Evolutionary conservation across 2,113 vertebrate genomes (phyloP), one percentile per base, ranked within the genome.

Genomic region (Pseudolaguvia tuberculata): DNA sequence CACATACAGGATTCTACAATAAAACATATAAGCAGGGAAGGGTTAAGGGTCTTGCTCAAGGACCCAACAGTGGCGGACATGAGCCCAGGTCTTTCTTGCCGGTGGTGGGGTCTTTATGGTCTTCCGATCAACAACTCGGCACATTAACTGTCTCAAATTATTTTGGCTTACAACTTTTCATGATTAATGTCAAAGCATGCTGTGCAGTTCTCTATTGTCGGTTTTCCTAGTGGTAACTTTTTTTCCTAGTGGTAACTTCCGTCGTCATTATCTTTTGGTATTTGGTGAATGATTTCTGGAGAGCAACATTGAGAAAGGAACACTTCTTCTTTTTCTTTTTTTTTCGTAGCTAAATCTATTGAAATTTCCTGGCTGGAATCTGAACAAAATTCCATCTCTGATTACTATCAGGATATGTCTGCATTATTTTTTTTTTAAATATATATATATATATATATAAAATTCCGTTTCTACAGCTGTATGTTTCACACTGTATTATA

Each of bases 211-310:
- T 74, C 79, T 80, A 78, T 70, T 79, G 79, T 79, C 71, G 82
- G 75, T 78, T 80, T 80, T 84, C 85, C 65, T 78, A 81, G 79
- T 72, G 77, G 78, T 59, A 72, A 83, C 88, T 89, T 87, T 83
- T 89, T 83, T 86, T 85, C 85, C 65, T 78, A 81, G 79, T 72
- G 77, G 78, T 59, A 72, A 83, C 88, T 89, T 87, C 84, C 89
- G 82, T 86, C 84, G 84, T 87, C 88, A 88, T 89, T 85, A 89
- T 81, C 76, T 48, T n/a, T n/a, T n/a, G n/a, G n/a, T n/a, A n/a
- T n/a, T 47, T 20, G 35, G 31, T 65, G 23, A 18, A 10, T 20
- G 62, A 47, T 66, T 84, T 74, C 80, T 81, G 81, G 84, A 82
- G 80, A 81, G 82, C 75, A 79, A 83, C 27, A n/a, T 27, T 57